A percentile compares a stretch with the other conserved stretches of the same genome.
Evolutionary conservation across 2,888 invertebrate genomes (phyloP).

Genomic region (Sarcophaga carnaria): DNA sequence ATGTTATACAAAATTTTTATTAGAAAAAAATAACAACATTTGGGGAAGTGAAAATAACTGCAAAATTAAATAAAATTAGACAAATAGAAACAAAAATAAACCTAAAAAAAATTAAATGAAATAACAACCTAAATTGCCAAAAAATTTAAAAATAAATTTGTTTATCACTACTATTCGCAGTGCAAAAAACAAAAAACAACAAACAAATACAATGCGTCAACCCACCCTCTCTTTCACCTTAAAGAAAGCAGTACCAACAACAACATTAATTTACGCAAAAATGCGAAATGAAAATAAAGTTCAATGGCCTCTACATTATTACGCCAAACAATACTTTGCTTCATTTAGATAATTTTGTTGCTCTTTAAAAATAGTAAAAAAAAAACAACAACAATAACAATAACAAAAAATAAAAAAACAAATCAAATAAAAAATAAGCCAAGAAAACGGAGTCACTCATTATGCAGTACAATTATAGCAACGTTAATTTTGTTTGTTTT

Average conservation of each 20-base stretch:
- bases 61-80: background rate
- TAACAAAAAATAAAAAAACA: slow-evolving; percentile 11
- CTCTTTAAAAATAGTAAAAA: slow-evolving; percentile 36
- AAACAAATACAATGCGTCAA: background rate
- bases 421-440: slow-evolving; percentile 32
- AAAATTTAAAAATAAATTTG: slow-evolving; percentile 52
- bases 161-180: slow-evolving; percentile 24
- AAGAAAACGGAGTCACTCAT: background rate
- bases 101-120: slow-evolving; percentile 12
- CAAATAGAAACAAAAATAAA: background rate
- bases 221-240: background rate
- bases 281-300: slow-evolving; percentile 46
- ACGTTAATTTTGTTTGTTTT: too few relatives aligned
- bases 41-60: background rate
- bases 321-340: slow-evolving; percentile 8
- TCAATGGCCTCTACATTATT: slow-evolving; percentile 46
- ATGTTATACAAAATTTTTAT: background rate
- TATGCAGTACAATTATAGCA: too few relatives aligned
- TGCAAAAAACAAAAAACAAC: slow-evolving; percentile 14
- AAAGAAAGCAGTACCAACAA: background rate
- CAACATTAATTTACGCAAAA: slow-evolving; percentile 25
- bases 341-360: slow-evolving; percentile 53
- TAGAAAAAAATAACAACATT: background rate
- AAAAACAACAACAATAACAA: slow-evolving; percentile 1
- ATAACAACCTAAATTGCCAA: slow-evolving; percentile 53